Base-by-base conservation (phyloP, 2,888 invertebrate species). In the Coelopa pilipes region DNA sequence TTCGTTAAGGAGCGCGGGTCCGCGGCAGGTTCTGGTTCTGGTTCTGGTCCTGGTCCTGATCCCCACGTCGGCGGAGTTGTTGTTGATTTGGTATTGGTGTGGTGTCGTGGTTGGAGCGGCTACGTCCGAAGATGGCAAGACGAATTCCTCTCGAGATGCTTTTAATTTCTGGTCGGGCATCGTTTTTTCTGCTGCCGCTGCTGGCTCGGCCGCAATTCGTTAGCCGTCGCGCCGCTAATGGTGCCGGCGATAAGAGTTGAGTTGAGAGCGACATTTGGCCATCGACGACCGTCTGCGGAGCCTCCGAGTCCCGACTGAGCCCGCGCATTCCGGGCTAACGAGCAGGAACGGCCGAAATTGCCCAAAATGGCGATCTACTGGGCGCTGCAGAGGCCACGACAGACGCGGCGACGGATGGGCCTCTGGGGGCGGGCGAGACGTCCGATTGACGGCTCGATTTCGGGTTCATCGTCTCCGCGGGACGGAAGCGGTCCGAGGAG, bases 141-240 rank as follows among this genome's bases (percentile, higher is more conserved):
- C 82, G 82, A 83, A 82, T 83, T 82, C 82, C 82, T 82, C 82
- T 83, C 81, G 80, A 83, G 83, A 83, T 81, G 82, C 82, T 83
- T 83, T 83, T 69, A 55, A 55, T 69, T 57, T 55, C 46, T 46
- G 57, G 21, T 17, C 21, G 57, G 13, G 57, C 57, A 21, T 11
- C 24, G 57, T 59, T 59, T 19, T 21, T 59, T 7, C 24, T 13
- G 1, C 12, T 83, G 82, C 17, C 19, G 17, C 15, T 55, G n/a
- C 55, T 55, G 17, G 55, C 55, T 17, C 17, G 1, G 55, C 24
- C 11, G 24, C 21, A 13, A 82, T 82, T 83, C 83, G 83, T 80
- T 82, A 79, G 81, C 81, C 81, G 79, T 78, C 82, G 81, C 78
- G 57, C 46, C 45, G 34, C 67, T 67, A 67, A 67, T 67, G 67